Base-by-base conservation (phyloP, 2,888 invertebrate species). In the Ormia ochracea region DNA sequence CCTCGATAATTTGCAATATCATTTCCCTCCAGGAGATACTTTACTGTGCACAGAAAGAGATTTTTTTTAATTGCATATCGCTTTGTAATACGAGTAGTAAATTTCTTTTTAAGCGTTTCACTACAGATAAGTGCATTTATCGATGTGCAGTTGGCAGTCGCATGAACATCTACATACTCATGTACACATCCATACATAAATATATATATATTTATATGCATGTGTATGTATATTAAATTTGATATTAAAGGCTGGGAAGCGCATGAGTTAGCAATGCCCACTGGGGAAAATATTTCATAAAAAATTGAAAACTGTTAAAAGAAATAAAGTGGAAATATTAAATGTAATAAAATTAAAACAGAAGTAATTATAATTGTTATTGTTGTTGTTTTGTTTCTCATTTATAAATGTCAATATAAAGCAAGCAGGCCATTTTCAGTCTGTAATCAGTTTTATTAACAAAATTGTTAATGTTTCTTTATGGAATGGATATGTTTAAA, bases 331-430 rank as follows among this genome's bases (percentile, higher is more conserved):
- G 10, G 12, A 26, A 41, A 21, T 31, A 45, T 31, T 14, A 14
- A 63, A 23, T 17, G 26, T 38, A 36, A 50, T 26, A 65, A 50
- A 65, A 50, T 50, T 12, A 65, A 65, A 36, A 23, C 38, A 33
- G 14, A 63, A 63, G 45, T 63, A 63, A 63, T 63, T 48, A 45
- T 48, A 63, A 63, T 21, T 50, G 5, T 50, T 65, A 17, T 50
- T 9, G 48, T 50, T 36, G 12, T 36, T 17, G 26, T 65, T 65
- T 10, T 26, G 26, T 59, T 41, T 21, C n/a, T 38, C n/a, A n/a
- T 56, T 4, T 41, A 28, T 41, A 9, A 26, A 26, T 41, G 38
- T 5, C 31, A 19, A 38, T 5, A 36, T 26, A 38, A 38, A 14
- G n/a, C n/a, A 21, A 38, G 9, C 19, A 45, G 21, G 19, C 12